These are phyloP conservation scores for Oophaga pumilio DNA, from an alignment of 2,113 vertebrate genomes.

Conservation along the genomic window DNA sequence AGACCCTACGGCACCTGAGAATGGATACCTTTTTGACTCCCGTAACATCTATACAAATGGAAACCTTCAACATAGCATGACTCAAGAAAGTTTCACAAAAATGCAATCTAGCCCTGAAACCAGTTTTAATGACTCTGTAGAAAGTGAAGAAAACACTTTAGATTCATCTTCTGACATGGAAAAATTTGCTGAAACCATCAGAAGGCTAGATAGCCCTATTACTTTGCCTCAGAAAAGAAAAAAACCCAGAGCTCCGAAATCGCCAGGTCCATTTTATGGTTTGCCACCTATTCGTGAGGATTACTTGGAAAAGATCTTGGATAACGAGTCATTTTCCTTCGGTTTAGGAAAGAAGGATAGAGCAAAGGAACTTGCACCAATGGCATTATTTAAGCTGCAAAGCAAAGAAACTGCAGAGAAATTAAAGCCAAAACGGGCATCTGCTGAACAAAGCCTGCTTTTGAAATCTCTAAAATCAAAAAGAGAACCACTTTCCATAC, in stretches of 20 bases:
- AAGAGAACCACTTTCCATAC: conserved; percentile 55
- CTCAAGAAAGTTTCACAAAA: conserved; percentile 65
- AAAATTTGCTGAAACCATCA: conserved; percentile 87
- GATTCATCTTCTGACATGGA: conserved; percentile 82
- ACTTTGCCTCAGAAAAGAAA: conserved; percentile 85
- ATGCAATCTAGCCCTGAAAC: conserved; percentile 65
- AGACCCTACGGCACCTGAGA: conserved; percentile 58
- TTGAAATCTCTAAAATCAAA: conserved; percentile 70
- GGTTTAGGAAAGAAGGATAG: conserved; percentile 80
- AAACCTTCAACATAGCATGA: conserved; percentile 62
- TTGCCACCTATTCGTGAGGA: conserved; percentile 93
- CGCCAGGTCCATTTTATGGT: conserved; percentile 76
- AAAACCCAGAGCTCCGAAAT: conserved; percentile 73
- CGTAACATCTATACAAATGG: conserved; percentile 34
- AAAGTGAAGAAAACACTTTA: conserved; percentile 74
- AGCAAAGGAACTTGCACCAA: conserved; percentile 73
- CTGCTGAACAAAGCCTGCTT: conserved; percentile 83
- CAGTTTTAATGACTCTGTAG: conserved; percentile 67
- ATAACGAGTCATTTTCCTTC: conserved; percentile 83
- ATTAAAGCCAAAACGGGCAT: conserved; percentile 71
- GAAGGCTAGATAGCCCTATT: conserved; percentile 81
- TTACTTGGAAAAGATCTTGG: conserved; percentile 84
- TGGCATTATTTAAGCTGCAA: conserved; percentile 80
- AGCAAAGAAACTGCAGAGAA: conserved; percentile 73
- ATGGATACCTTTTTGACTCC: conserved; percentile 60